These are phyloP conservation scores for Dasysyrphus albostriatus DNA, from an alignment of 2,888 invertebrate genomes.

Conservation along the genomic window DNA sequence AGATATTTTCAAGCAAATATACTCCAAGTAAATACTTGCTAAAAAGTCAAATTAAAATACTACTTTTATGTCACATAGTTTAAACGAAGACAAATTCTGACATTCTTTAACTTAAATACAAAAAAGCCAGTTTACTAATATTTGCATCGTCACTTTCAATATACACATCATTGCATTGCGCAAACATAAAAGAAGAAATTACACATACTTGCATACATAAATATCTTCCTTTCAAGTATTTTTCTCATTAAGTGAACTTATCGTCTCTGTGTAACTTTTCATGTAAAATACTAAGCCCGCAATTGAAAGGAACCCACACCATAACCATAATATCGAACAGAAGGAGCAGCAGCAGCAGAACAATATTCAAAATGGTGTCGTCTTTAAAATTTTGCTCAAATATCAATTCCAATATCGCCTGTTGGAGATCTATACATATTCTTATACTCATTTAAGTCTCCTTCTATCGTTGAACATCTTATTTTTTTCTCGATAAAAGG, in stretches of 20 bases:
- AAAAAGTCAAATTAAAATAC: constrained; percentile 3
- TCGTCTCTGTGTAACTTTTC: constrained; percentile 8
- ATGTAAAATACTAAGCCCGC: constrained; percentile 9
- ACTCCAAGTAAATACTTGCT: neutral
- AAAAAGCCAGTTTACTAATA: constrained; percentile 3
- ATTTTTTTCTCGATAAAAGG: constrained; percentile 46
- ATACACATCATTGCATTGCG: constrained; percentile 21
- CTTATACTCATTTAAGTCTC: constrained; percentile 7
- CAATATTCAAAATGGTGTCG: constrained; percentile 42
- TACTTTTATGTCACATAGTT: constrained; percentile 12
- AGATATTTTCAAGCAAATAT: neutral
- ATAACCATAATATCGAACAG: neutral
- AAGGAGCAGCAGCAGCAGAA: constrained; percentile 6
- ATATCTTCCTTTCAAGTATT: constrained; percentile 21
- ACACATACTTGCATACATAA: neutral
- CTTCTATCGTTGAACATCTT: constrained; percentile 13
- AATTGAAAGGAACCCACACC: constrained; percentile 20
- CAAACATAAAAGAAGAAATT: neutral
- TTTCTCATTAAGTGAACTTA: constrained; percentile 61
- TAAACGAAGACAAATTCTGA: constrained; percentile 22
- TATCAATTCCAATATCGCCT: constrained; percentile 52
- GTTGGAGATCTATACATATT: neutral
- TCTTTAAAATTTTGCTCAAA: constrained; percentile 66
- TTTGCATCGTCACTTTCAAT: constrained; percentile 27
- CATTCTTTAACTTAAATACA: neutral